Evolutionary conservation across 2,113 vertebrate genomes (phyloP), one percentile per base, ranked within the genome.

Genomic region (Ceratotherium simum): DNA sequence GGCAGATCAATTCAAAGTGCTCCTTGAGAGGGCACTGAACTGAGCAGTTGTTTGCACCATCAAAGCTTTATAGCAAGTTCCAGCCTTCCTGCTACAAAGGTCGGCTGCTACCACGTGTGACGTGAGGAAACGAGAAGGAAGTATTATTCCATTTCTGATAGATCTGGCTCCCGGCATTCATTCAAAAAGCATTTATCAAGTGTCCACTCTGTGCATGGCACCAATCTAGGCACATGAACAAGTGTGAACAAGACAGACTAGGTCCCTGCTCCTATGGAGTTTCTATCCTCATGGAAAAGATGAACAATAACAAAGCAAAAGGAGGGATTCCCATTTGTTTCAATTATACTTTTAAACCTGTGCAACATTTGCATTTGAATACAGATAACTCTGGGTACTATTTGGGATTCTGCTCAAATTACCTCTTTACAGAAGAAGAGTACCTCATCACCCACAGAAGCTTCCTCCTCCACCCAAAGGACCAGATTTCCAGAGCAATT

Each of bases 391-490:
- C n/a, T 36, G 70, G 39, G n/a, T 65, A 75, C 58, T 76, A 65
- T 75, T 92, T 75, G 58, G 33, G 91, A 70, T 80, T 95, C 85
- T 95, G 78, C 81, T 93, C 89, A 79, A 92, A 72, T 95, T 46
- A 69, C 94, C 91, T 83, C 75, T 96, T 75, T 80, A 80, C 79
- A 95, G 92, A 96, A 92, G 89, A 69, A 92, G 89, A 69, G 20
- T 42, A 48, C 83, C 89, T 82, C 46, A 90, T 36, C 88, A 86
- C 46, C 72, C 91, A 90, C 46, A 69, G 56, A 17, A 81, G 79
- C 64, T 79, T 88, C 54, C 81, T 95, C 58, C 89, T 92, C 46
- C 62, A 90, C 51, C 27, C 36, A n/a, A 9, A 91, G 80, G 94
- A 80, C 33, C 67, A 93, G 81, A 36, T 73, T 92, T 36, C n/a